These are phyloP conservation scores for Clivina fossor DNA, from an alignment of 2,888 invertebrate species.

Conservation along the genomic window DNA sequence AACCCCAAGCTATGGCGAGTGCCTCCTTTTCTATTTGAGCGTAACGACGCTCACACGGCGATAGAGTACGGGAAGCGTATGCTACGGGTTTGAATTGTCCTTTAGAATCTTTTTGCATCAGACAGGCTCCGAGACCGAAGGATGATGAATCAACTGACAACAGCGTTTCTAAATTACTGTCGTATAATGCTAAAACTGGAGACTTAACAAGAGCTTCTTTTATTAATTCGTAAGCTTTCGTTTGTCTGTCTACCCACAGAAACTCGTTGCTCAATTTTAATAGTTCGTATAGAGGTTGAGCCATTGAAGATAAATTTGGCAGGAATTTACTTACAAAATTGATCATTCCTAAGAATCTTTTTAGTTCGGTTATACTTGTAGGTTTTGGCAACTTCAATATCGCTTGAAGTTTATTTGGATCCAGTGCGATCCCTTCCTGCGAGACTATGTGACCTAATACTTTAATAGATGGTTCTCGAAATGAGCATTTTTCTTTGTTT, in stretches of 20 bases:
- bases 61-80: constrained; percentile 32
- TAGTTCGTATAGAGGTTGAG: constrained; percentile 26
- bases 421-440: constrained; percentile 27
- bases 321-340: constrained; percentile 32
- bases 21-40: constrained; percentile 34
- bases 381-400: constrained; percentile 31
- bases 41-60: constrained; percentile 18
- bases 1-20: constrained; percentile 25
- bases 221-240: constrained; percentile 20
- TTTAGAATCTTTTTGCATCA: constrained; percentile 6
- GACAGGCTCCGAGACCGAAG: constrained; percentile 23
- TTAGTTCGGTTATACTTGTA: constrained; percentile 32
- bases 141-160: constrained; percentile 31
- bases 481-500: constrained; percentile 36
- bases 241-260: constrained; percentile 13
- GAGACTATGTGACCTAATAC: constrained; percentile 36
- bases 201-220: constrained; percentile 20
- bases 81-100: constrained; percentile 15
- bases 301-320: constrained; percentile 20
- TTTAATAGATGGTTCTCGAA: constrained; percentile 35
- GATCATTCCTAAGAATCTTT: constrained; percentile 30
- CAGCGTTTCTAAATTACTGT: constrained; percentile 16
- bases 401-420: constrained; percentile 35
- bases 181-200: constrained; percentile 28
- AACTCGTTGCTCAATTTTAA: constrained; percentile 10